A percentile compares a stretch with the other conserved stretches of the same genome.
phyloP scores from a whole-genome alignment of 1,140 invertebrate species.

The Bombus soroeensis region DNA sequence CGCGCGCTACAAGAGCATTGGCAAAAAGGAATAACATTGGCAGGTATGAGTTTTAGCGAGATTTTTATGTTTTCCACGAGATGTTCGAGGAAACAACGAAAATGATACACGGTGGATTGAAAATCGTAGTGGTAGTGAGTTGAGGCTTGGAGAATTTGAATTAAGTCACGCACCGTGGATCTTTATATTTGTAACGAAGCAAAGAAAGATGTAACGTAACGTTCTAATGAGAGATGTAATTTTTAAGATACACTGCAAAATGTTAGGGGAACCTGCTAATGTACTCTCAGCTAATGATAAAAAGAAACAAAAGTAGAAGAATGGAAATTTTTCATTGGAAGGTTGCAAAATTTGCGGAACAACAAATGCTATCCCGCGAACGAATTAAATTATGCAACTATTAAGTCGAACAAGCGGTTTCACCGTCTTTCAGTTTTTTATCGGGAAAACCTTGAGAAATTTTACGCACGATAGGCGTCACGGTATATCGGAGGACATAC shows the following conservation, averaged over 20 bases:
- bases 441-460: slow-evolving; percentile 28
- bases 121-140: rapidly evolving
- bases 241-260: too few species aligned
- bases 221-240: too few species aligned
- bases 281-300: too few species aligned
- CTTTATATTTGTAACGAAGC: too few species aligned
- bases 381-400: slow-evolving; percentile 39
- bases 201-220: too few species aligned
- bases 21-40: too few species aligned
- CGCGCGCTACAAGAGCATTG: background rate
- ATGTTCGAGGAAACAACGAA: background rate
- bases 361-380: background rate
- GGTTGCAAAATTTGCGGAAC: slow-evolving; percentile 3
- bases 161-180: too few species aligned
- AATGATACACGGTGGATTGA: background rate
- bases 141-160: background rate
- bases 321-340: background rate
- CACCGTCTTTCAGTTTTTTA: slow-evolving; percentile 37
- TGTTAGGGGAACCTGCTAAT: too few species aligned
- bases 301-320: too few species aligned
- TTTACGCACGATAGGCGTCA: slow-evolving; percentile 26
- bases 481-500: background rate
- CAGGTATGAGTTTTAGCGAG: background rate
- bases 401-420: slow-evolving; percentile 16
- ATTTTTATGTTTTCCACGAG: background rate